Evolutionary conservation across 2,113 vertebrate genomes (phyloP), one percentile per base, ranked within the genome.

Genomic region (Ancistrus triradiatus): DNA sequence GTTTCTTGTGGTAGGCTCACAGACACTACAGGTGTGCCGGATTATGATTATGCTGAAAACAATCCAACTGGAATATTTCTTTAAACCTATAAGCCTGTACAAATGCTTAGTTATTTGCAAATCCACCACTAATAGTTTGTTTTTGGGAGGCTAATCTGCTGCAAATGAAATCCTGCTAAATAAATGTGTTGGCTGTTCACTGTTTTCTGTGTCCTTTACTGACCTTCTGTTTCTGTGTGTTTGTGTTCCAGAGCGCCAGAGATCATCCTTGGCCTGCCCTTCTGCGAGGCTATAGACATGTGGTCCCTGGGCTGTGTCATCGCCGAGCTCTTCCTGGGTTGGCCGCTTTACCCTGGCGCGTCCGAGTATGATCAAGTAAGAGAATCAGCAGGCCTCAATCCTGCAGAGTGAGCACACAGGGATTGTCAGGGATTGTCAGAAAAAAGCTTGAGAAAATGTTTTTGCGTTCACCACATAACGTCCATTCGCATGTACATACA

Each of bases 281-380:
- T 99, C 78, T 96, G 94, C 22, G 96, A 99, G 84, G 95, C 96
- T 25, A 99, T 99, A 31, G 96, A 99, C 82, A 98, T 99, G 96
- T 99, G 96, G 96, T 99, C 96, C 0, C 81, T 99, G 77, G 96
- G 96, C 77, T 99, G 96, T 68, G 96, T 99, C 77, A 97, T 99
- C 46, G 96, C 96, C 1, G 96, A 99, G 81, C 90, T 99, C 77
- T 99, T 99, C 78, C 88, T 99, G 79, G 96, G 96, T 62, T 99
- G 96, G 96, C 96, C 96, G 0, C 86, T 99, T 59, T 99, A 99
- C 78, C 95, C 95, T 0, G 96, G 96, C 59, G 95, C 96, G 47
- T 99, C 96, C 0, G 95, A 99, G 76, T 99, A 95, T 0, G 96
- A 99, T 80, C 96, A 99, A 93, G 95, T 99, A 84, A 77, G 88